These are phyloP conservation scores for Corythornis cristatus DNA, from an alignment of 2,113 vertebrate species.

Conservation along the genomic window DNA sequence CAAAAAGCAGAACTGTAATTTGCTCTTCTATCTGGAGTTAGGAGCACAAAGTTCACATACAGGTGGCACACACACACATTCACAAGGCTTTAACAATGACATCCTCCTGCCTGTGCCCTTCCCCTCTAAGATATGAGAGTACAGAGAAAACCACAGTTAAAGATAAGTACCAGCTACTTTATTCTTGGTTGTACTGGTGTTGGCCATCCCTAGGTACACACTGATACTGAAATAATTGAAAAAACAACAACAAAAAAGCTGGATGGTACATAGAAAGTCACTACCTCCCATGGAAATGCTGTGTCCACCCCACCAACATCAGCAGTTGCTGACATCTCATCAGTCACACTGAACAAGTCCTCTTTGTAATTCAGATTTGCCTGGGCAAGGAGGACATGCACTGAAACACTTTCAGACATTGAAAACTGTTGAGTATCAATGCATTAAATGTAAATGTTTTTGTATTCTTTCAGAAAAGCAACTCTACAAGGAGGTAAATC, in stretches of 20 bases:
- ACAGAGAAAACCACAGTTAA: not conserved
- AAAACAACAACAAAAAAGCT: not conserved
- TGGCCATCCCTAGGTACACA: not conserved
- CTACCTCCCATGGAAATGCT: not conserved
- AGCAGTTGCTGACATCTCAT: not conserved
- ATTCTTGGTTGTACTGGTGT: not conserved
- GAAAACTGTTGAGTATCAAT: not conserved
- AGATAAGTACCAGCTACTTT: not conserved
- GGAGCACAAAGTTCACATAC: not conserved
- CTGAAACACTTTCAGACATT: not conserved
- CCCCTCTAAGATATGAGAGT: not conserved
- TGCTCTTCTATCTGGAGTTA: not conserved
- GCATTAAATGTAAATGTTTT: not conserved
- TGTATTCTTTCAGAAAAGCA: not conserved
- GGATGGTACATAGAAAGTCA: not conserved
- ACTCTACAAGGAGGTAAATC: not conserved
- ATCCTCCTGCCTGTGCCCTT: not conserved
- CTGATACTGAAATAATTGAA: not conserved
- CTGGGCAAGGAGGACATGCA: not conserved
- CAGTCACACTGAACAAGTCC: not conserved
- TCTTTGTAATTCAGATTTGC: not conserved
- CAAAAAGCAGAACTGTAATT: not conserved
- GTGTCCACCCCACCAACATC: not conserved
- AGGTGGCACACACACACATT: too few species aligned
- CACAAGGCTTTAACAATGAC: not conserved